Percentiles rank a stretch among this genome's conserved stretches.
These are phyloP conservation scores for Tragelaphus scriptus DNA, from an alignment of 2,113 vertebrate genomes.

Conservation along the genomic window DNA sequence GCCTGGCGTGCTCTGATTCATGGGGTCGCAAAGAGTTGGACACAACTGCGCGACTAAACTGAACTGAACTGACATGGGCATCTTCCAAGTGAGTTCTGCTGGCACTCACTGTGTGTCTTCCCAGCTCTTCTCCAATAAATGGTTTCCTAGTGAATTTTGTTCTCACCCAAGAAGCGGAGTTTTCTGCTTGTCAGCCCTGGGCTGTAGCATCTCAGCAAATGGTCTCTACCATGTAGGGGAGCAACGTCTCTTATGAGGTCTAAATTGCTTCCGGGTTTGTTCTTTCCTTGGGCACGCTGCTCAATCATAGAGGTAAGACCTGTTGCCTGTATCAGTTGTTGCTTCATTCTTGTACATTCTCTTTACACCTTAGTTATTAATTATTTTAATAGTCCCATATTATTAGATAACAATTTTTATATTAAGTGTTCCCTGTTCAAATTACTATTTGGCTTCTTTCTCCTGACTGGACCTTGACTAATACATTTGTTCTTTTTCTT, in stretches of 20 bases:
- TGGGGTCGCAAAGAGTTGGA: too few relatives aligned
- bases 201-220: neutral
- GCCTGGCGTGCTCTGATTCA: too few relatives aligned
- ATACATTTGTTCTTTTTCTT: neutral
- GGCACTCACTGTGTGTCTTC: neutral
- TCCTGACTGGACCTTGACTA: neutral
- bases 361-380: neutral
- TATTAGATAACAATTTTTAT: neutral
- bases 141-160: neutral
- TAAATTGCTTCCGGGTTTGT: neutral
- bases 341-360: neutral
- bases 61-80: neutral
- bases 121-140: neutral
- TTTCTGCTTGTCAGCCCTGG: neutral
- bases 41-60: accelerated
- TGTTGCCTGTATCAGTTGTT: neutral
- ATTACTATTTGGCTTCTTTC: neutral
- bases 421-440: neutral
- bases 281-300: neutral
- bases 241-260: neutral
- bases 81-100: neutral
- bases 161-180: neutral
- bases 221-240: neutral
- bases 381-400: neutral
- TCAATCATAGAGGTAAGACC: neutral